phyloP scores from a whole-genome alignment of 2,113 vertebrate species.

The Procapra przewalskii region DNA sequence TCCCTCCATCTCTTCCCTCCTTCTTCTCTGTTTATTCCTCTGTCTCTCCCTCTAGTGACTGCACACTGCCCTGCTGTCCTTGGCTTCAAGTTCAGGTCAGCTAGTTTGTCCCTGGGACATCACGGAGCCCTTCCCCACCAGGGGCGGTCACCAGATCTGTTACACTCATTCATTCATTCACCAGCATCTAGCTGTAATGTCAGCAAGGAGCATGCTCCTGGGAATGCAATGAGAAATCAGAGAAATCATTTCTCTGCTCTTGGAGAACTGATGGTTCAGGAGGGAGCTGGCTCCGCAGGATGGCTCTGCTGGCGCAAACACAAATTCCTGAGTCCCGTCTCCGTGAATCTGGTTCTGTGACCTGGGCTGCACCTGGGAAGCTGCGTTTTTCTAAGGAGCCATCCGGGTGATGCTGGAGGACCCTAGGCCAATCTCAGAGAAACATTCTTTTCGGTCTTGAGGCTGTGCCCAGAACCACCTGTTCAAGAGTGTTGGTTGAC shows the following conservation, averaged over 20 bases:
- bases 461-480: not conserved
- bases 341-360: not conserved
- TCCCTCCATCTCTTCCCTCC: fast-evolving
- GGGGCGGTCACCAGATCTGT: not conserved
- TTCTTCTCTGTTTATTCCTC: not conserved
- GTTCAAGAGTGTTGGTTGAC: not conserved
- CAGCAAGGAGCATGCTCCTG: not conserved
- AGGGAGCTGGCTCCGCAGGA: not conserved
- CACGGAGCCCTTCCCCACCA: fast-evolving
- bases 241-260: not conserved
- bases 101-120: not conserved
- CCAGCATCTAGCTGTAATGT: not conserved
- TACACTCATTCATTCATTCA: not conserved
- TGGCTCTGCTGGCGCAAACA: not conserved
- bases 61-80: not conserved
- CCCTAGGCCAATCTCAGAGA: not conserved
- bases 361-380: not conserved
- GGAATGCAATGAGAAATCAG: not conserved
- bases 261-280: not conserved
- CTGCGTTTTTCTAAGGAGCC: not conserved
- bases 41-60: too few species aligned
- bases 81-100: not conserved
- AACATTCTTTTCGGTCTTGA: fast-evolving
- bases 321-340: not conserved
- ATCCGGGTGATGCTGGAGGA: fast-evolving